phyloP scores from a whole-genome alignment of 2,888 invertebrate species.

The Pandemis corylana region DNA sequence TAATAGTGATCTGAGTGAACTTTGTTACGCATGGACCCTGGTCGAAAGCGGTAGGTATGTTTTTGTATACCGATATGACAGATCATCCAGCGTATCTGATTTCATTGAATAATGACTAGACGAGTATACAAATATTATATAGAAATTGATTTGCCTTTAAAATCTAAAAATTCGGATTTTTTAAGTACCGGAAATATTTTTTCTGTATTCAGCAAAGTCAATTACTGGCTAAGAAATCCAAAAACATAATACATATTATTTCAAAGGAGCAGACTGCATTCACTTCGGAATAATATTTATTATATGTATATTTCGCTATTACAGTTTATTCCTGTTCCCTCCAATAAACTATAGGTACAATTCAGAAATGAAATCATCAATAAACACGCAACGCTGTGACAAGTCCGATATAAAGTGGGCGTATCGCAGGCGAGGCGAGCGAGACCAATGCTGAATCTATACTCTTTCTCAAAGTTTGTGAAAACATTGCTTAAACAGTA shows the following conservation, averaged over 20 bases:
- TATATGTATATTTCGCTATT: neutral
- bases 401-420: constrained; percentile 14
- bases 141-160: too few species aligned
- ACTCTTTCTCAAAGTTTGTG: constrained; percentile 71
- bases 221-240: too few species aligned
- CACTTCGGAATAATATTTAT: neutral
- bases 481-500: constrained; percentile 62
- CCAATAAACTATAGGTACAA: neutral
- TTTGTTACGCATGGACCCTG: constrained; percentile 5
- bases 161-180: too few species aligned
- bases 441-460: constrained; percentile 65
- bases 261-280: neutral
- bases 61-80: neutral
- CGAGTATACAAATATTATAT: too few species aligned
- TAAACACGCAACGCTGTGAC: constrained; percentile 8
- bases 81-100: neutral
- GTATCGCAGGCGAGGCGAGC: constrained; percentile 42
- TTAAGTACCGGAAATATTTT: too few species aligned
- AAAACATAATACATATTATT: too few species aligned
- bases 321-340: neutral
- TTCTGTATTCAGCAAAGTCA: too few species aligned
- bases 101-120: too few species aligned
- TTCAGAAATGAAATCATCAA: constrained; percentile 8
- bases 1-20: constrained; percentile 32
- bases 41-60: neutral